Evolutionary conservation across 2,113 vertebrate genomes (phyloP).

Genomic region (Pristiophorus japonicus): DNA sequence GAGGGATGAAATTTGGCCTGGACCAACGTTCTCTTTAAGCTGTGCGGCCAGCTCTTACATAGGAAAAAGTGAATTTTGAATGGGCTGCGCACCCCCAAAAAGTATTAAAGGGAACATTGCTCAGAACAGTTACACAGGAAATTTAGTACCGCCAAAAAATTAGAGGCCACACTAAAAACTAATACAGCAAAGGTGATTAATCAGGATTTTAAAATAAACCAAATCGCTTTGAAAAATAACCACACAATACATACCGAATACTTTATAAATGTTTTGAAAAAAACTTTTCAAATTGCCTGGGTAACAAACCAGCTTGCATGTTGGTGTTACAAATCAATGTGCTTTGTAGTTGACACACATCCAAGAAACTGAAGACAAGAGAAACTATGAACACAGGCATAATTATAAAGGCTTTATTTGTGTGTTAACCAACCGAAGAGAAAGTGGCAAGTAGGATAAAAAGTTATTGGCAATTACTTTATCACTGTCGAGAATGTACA

Average conservation of each 20-base stretch:
- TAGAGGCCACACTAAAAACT: not conserved
- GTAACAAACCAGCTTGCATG: not conserved
- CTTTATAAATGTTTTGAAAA: not conserved
- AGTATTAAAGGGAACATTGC: too few species aligned
- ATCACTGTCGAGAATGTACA: constrained; percentile 3
- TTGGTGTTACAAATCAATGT: not conserved
- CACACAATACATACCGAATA: not conserved
- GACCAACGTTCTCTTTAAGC: not conserved
- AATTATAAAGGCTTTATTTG: constrained; percentile 2
- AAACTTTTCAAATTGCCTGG: not conserved
- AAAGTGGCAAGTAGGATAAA: not conserved
- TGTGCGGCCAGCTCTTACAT: too few species aligned
- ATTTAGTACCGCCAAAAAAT: not conserved
- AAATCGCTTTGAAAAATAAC: not conserved
- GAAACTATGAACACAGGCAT: not conserved
- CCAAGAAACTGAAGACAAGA: not conserved
- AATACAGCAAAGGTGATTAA: not conserved
- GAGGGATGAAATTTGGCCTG: not conserved
- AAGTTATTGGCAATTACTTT: not conserved
- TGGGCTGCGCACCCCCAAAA: too few species aligned
- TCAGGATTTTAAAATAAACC: not conserved
- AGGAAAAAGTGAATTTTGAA: too few species aligned
- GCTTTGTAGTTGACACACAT: not conserved
- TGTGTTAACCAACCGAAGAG: constrained; percentile 7
- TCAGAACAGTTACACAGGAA: not conserved